These are phyloP conservation scores for Chaetodon auriga DNA, from an alignment of 2,113 vertebrate species.

Conservation along the genomic window DNA sequence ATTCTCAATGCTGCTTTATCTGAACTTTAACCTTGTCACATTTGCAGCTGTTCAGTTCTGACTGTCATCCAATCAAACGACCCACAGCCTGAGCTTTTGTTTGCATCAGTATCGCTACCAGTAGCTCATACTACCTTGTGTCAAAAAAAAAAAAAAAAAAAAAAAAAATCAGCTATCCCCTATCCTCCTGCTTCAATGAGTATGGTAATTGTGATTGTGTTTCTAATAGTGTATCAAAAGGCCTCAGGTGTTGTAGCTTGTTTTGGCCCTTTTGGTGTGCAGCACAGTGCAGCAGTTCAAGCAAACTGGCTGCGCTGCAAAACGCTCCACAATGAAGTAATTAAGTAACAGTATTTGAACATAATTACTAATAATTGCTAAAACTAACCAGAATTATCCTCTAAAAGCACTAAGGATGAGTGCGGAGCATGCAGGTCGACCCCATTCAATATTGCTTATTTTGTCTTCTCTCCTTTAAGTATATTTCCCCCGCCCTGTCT, in stretches of 20 bases:
- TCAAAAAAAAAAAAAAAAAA: too few species aligned
- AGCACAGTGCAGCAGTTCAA: slow-evolving; percentile 21
- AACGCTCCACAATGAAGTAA: slow-evolving; percentile 8
- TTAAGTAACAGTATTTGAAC: slow-evolving; percentile 45
- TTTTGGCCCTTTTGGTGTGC: slow-evolving; percentile 24
- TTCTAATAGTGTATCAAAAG: slow-evolving; percentile 16
- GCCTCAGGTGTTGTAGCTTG: slow-evolving; percentile 43
- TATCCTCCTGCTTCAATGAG: slow-evolving; percentile 22
- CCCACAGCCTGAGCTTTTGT: background rate
- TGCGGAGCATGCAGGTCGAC: background rate
- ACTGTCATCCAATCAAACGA: background rate
- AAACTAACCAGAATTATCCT: slow-evolving; percentile 28
- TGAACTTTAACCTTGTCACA: background rate
- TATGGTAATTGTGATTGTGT: slow-evolving; percentile 30
- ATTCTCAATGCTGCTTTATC: too few species aligned
- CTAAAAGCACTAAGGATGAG: slow-evolving; percentile 12
- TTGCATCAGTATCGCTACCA: background rate
- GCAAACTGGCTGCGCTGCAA: slow-evolving; percentile 24
- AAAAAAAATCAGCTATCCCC: background rate
- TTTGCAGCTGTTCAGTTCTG: background rate
- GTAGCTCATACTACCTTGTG: background rate
- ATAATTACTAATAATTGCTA: slow-evolving; percentile 30
- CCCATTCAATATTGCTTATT: slow-evolving; percentile 21
- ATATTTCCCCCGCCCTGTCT: slow-evolving; percentile 34
- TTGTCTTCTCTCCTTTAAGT: slow-evolving; percentile 23